A percentile compares a stretch with the other conserved stretches of the same genome.
Evolutionary conservation across 1,140 invertebrate species (phyloP).

Genomic region (Drosophila pectinifera): DNA sequence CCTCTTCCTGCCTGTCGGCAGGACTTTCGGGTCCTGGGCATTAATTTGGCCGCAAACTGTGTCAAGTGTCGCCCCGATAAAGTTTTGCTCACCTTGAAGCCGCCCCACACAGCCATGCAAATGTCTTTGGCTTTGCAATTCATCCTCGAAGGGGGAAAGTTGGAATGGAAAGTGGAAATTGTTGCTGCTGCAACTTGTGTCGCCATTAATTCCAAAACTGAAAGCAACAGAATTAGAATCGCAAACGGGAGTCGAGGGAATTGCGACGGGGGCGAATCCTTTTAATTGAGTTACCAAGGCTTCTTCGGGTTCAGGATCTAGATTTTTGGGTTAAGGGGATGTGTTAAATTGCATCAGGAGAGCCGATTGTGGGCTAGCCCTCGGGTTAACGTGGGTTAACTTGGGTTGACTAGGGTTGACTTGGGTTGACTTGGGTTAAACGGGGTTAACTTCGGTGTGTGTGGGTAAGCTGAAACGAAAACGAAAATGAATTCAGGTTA

Average conservation of each 20-base stretch:
- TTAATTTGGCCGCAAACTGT: constrained; percentile 39
- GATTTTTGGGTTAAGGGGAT: constrained; percentile 5
- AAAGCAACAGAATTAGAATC: constrained; percentile 26
- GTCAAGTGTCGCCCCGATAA: constrained; percentile 34
- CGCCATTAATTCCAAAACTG: constrained; percentile 44
- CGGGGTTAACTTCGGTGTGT: constrained; percentile 12
- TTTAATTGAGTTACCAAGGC: constrained; percentile 39
- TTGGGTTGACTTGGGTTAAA: constrained; percentile 4
- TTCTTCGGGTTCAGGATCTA: constrained; percentile 5
- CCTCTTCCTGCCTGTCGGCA: constrained; percentile 9
- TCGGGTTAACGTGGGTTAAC: constrained; percentile 27
- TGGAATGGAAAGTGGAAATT: constrained; percentile 22
- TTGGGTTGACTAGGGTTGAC: constrained; percentile 16
- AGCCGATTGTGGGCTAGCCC: constrained; percentile 11
- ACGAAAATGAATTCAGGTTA: constrained; percentile 6
- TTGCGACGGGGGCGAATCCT: constrained; percentile 2
- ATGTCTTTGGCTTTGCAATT: constrained; percentile 41
- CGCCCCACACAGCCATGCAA: neutral
- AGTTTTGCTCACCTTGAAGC: constrained; percentile 12
- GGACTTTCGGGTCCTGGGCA: neutral
- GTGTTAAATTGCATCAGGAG: constrained; percentile 23
- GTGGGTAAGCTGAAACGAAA: neutral
- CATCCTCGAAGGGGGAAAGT: constrained; percentile 16
- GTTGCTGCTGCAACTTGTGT: constrained; percentile 38
- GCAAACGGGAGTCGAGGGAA: constrained; percentile 30